A percentile compares a stretch with the other conserved stretches of the same genome.
phyloP scores from a whole-genome alignment of 2,797 vertebrate genomes.

The Syngnathus rostellatus region DNA sequence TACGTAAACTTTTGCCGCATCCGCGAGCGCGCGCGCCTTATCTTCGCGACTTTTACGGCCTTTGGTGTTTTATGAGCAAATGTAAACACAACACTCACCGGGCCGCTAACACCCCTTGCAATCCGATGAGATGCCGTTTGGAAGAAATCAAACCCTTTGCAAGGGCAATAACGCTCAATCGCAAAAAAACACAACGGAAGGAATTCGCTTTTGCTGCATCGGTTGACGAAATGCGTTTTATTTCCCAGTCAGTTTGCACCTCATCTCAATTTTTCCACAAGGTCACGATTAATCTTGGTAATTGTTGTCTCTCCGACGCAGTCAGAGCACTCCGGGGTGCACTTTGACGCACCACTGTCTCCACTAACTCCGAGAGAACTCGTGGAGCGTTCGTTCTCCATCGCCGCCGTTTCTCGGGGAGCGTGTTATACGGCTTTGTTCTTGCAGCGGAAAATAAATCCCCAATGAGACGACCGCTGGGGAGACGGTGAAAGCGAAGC shows the following conservation, averaged over 20 bases:
- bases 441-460: constrained; percentile 33
- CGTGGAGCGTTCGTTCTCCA: constrained; percentile 16
- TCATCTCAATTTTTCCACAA: constrained; percentile 35
- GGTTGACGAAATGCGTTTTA: background rate
- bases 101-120: background rate
- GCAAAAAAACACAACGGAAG: background rate
- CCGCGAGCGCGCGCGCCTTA: background rate
- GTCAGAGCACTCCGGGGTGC: constrained; percentile 23
- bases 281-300: constrained; percentile 58
- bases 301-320: constrained; percentile 52
- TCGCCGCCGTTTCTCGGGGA: constrained; percentile 19
- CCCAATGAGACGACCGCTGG: constrained; percentile 15
- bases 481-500: constrained; percentile 19
- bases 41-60: background rate
- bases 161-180: background rate
- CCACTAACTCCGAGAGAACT: constrained; percentile 16
- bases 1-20: background rate
- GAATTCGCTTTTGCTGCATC: too few relatives aligned
- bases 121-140: background rate
- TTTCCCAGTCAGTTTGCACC: constrained; percentile 9
- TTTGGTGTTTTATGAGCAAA: background rate
- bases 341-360: constrained; percentile 14
- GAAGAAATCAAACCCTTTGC: background rate
- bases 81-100: background rate
- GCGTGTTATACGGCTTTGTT: constrained; percentile 30